Evolutionary conservation across 2,888 invertebrate genomes (phyloP), one percentile per base, ranked within the genome.

Genomic region (Mythimna ferrago): DNA sequence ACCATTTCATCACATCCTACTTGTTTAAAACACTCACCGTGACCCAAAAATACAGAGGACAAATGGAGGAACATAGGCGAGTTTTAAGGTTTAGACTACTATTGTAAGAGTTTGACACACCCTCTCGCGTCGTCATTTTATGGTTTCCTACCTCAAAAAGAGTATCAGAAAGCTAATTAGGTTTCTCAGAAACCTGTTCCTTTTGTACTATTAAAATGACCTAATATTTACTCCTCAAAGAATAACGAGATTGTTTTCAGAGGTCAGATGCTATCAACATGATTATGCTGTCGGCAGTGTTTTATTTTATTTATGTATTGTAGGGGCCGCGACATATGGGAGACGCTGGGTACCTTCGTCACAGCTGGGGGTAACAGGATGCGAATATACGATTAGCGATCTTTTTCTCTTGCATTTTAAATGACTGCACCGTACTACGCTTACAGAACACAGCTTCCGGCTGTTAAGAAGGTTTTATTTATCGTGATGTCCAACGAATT

Each of bases 361-460:
- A 61, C 86, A 83, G 86, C 81, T 79, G 85, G 86, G 76, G 83
- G 83, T 69, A 81, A 85, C 86, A 83, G 85, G 83, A 86, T 81
- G 76, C 80, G 74, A 78, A 64, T 66, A 73, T 53, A 77, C 75
- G 77, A 80, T 85, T 79, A 80, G 69, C 71, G 58, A 80, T 71
- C 53, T 73, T 80, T 75, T 76, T 69, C 73, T 80, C 76, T 75
- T 76, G 51, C 57, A 72, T 78, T 76, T 73, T 69, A 72, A 74
- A 75, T 62, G 62, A 71, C 38, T 67, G 65, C 67, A 78, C 44
- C 38, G 61, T 56, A 73, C 19, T 48, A 76, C n/a, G 44, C 64
- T 71, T 69, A 78, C 35, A 38, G 72, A 78, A 66, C 26, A 60
- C 58, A 60, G 66, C 57, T 84, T 78, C 83, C 80, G 69, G 66